Conservation (phyloP, 2,113 vertebrate species). For the Sinocyclocheilus anshuiensis region DNA sequence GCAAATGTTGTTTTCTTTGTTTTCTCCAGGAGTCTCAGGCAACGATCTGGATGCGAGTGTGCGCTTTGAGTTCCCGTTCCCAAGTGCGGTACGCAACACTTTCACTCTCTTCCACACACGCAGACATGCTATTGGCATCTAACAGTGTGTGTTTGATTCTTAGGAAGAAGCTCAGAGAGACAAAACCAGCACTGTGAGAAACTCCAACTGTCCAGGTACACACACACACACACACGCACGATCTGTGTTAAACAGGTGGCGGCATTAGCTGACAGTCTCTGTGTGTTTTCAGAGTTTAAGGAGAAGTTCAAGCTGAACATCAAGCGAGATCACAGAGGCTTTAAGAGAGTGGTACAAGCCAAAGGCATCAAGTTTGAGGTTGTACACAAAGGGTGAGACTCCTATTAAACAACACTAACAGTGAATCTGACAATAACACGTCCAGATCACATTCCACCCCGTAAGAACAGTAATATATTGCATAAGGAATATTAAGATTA, state of each 20-base stretch:
- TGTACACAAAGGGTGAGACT: conserved; percentile 85
- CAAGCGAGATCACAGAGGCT: conserved; percentile 81
- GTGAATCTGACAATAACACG: neutral
- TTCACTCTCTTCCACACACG: neutral
- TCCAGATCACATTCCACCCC: neutral
- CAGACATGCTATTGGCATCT: neutral
- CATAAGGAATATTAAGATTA: neutral
- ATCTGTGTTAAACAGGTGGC: neutral
- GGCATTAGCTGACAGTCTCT: neutral
- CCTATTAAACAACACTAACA: neutral
- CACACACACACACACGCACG: neutral
- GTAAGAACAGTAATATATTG: neutral
- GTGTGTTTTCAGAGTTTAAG: conserved; percentile 78
- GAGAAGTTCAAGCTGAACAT: conserved; percentile 87
- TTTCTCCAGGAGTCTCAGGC: conserved; percentile 76
- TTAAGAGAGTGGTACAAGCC: conserved; percentile 84
- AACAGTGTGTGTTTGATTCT: conserved; percentile 7
- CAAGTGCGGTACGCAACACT: conserved; percentile 78
- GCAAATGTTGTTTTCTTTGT: conserved; percentile 21
- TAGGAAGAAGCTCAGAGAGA: conserved; percentile 92
- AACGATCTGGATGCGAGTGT: conserved; percentile 86
- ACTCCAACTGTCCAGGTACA: conserved; percentile 81
- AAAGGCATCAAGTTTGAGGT: conserved; percentile 94
- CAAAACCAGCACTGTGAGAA: conserved; percentile 83
- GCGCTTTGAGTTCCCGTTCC: conserved; percentile 91